phyloP scores from a whole-genome alignment of 2,113 vertebrate genomes.

The Elgaria multicarinata region DNA sequence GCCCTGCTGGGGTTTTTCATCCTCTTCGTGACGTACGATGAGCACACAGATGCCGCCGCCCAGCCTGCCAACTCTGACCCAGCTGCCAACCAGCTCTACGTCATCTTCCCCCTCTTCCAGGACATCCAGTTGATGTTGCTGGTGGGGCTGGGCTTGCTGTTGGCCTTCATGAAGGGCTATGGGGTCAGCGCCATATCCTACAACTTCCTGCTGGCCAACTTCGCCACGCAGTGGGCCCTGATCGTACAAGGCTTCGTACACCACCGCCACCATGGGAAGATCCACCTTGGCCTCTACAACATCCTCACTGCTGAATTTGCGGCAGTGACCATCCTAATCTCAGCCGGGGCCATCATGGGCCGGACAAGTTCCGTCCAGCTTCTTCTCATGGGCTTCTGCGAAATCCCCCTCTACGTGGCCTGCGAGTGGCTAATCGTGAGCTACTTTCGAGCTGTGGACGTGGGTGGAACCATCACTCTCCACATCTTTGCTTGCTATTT shows the following conservation, averaged over 20 bases:
- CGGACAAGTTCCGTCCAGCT: conserved; percentile 86
- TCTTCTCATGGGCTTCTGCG: conserved; percentile 81
- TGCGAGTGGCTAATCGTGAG: conserved; percentile 80
- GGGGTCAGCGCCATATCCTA: conserved; percentile 82
- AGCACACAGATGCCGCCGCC: conserved; percentile 59
- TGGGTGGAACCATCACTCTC: conserved; percentile 85
- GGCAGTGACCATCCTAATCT: conserved; percentile 85
- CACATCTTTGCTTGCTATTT: conserved; percentile 90
- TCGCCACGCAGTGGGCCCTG: conserved; percentile 85
- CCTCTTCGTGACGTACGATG: conserved; percentile 80
- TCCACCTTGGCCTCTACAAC: conserved; percentile 81
- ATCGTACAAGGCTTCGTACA: conserved; percentile 84
- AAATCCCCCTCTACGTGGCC: conserved; percentile 79
- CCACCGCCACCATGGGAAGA: conserved; percentile 74
- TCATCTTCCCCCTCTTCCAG: conserved; percentile 81
- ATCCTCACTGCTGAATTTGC: conserved; percentile 84
- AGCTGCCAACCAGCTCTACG: conserved; percentile 73
- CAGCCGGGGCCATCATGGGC: conserved; percentile 82
- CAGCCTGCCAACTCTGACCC: conserved; percentile 66
- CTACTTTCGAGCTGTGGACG: conserved; percentile 79
- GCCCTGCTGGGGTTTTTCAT: conserved; percentile 77
- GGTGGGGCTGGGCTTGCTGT: conserved; percentile 84
- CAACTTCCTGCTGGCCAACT: conserved; percentile 85
- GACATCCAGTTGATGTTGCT: conserved; percentile 88
- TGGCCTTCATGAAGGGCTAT: conserved; percentile 82